phyloP scores from a whole-genome alignment of 2,888 invertebrate genomes.

The Acutogordius australiensis region DNA sequence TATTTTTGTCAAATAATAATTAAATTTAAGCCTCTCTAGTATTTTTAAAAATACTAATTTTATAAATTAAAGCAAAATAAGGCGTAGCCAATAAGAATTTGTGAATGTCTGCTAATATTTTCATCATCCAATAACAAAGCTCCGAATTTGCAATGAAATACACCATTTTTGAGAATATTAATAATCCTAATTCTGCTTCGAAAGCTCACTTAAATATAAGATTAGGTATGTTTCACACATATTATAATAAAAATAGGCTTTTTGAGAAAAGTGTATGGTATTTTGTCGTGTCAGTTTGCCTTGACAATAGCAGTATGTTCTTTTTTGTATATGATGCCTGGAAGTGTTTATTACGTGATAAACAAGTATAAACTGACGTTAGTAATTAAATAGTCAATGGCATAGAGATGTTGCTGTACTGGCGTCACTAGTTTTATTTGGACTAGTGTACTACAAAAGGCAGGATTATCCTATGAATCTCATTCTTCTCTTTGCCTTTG shows the following conservation, averaged over 20 bases:
- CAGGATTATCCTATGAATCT: background rate
- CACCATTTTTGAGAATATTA: no score
- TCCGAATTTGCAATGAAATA: no score
- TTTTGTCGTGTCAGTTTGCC: background rate
- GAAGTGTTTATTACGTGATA: background rate
- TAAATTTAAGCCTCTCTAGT: no score
- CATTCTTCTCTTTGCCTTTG: background rate
- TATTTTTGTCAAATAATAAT: no score
- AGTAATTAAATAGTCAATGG: background rate
- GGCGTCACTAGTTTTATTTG: background rate
- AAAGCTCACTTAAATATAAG: background rate
- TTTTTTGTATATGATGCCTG: background rate
- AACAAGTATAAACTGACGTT: background rate
- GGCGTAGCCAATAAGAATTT: no score
- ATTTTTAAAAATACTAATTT: no score
- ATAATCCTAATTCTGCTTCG: no score
- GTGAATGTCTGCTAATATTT: no score
- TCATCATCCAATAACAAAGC: no score
- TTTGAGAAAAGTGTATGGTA: background rate
- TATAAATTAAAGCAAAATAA: no score
- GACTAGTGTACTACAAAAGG: background rate
- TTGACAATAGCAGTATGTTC: background rate
- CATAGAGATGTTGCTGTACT: background rate
- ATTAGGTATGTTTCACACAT: background rate
- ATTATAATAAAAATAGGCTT: constrained; percentile 4